Percentiles rank a stretch among this genome's conserved stretches.
Evolutionary conservation across 2,888 invertebrate species (phyloP).

Genomic region (Synanthedon formicaeformis): DNA sequence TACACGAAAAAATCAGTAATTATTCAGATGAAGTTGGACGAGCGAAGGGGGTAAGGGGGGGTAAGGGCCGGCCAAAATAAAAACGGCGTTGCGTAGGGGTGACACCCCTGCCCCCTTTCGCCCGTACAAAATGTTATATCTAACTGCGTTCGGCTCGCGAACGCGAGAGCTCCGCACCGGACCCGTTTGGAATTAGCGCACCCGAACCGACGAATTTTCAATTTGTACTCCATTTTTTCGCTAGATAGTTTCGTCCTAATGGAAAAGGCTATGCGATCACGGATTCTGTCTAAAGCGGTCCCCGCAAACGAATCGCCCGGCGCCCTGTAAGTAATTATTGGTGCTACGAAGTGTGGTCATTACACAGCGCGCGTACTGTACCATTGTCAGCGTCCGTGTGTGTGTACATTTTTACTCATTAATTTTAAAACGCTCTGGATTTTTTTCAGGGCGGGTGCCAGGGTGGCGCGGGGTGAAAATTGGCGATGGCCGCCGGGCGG

Average conservation of each 20-base stretch:
- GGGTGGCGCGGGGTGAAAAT: slow-evolving; percentile 55
- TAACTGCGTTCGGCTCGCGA: slow-evolving; percentile 64
- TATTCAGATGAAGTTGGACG: slow-evolving; percentile 72
- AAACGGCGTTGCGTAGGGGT: slow-evolving; percentile 70
- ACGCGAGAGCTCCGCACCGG: slow-evolving; percentile 31
- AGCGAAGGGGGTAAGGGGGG: slow-evolving; percentile 65
- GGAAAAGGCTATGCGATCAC: slow-evolving; percentile 43
- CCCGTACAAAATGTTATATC: slow-evolving; percentile 65
- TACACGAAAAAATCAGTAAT: slow-evolving; percentile 71
- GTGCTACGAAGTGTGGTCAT: slow-evolving; percentile 47
- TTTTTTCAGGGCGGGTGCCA: slow-evolving; percentile 70
- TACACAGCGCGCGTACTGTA: slow-evolving; percentile 47
- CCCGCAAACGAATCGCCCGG: slow-evolving; percentile 14
- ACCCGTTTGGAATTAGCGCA: slow-evolving; percentile 58
- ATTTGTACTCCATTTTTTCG: slow-evolving; percentile 61
- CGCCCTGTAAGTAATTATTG: slow-evolving; percentile 19
- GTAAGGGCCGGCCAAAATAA: slow-evolving; percentile 69
- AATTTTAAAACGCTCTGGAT: slow-evolving; percentile 73
- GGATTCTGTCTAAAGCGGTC: slow-evolving; percentile 23
- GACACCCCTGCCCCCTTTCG: slow-evolving; percentile 49
- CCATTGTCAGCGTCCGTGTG: slow-evolving; percentile 54
- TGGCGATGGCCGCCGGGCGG: slow-evolving; percentile 70
- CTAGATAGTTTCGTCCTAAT: slow-evolving; percentile 53
- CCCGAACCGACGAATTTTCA: slow-evolving; percentile 58
- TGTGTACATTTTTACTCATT: slow-evolving; percentile 73